Evolutionary conservation across 2,113 vertebrate genomes (phyloP).

Genomic region (Leptosomus discolor): DNA sequence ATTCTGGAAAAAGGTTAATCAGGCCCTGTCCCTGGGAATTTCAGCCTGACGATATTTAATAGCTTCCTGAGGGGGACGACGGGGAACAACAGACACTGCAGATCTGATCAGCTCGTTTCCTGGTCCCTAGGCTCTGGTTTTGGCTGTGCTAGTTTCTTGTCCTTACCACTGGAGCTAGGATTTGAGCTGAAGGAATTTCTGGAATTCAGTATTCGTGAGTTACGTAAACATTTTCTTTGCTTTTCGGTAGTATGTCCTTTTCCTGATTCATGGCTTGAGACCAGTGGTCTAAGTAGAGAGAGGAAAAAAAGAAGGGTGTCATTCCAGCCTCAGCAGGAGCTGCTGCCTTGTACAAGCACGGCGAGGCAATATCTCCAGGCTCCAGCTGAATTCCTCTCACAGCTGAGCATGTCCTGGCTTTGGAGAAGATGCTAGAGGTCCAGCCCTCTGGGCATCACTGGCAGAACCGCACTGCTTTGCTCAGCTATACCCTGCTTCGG

Average conservation of each 20-base stretch:
- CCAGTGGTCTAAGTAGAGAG: neutral
- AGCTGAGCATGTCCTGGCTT: neutral
- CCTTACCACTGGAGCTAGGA: neutral
- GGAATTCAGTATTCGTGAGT: neutral
- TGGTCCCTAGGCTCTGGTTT: neutral
- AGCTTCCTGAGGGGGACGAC: neutral
- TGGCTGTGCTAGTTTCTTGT: neutral
- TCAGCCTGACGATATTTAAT: neutral
- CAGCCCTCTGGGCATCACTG: neutral
- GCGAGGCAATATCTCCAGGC: neutral
- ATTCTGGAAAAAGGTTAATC: neutral
- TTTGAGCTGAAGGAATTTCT: neutral
- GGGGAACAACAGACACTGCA: neutral
- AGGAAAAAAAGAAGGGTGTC: neutral
- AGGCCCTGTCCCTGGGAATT: neutral
- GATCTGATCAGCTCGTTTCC: neutral
- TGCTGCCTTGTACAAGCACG: neutral
- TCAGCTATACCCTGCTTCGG: neutral
- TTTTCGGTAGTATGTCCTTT: neutral
- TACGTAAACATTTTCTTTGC: fast-evolving
- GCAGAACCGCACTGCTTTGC: neutral
- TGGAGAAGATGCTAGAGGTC: neutral
- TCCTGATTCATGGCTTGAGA: neutral
- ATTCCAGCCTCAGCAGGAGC: neutral
- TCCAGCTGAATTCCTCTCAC: neutral